Base-by-base conservation (phyloP, 1,140 invertebrate species). In the Trichomalopsis sarcophagae region DNA sequence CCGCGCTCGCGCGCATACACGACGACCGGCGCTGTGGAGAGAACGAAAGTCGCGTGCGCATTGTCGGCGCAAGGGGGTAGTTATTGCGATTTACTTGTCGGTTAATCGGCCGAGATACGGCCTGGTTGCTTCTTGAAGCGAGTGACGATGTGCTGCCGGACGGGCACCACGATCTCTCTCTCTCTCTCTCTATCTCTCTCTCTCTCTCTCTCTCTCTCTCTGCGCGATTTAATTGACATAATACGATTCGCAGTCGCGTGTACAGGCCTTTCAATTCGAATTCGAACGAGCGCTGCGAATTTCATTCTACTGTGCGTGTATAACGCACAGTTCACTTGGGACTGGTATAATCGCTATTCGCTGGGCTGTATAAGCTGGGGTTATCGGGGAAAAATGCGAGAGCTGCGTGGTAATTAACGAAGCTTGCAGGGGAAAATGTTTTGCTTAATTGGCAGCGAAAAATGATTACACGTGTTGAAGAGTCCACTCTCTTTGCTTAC, bases 11-110 rank as follows among this genome's bases (percentile, higher is more conserved):
- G 21, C 27, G 30, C 30, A 69, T 36, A 30, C 17, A 74, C 40
- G 11, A 30, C 36, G 33, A n/a, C 55, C 17, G 7, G 23, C n/a
- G 36, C 9, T 36, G 27, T 27, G 27, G 27, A 75, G n/a, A 40
- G 66, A 74, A 79, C 84, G 74, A 86, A 82, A 86, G 84, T 86
- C 84, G 80, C 84, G 84, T 86, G 84, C 62, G 14, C 84, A 75
- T 85, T 85, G 84, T 85, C 71, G 69, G 40, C 33, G 40, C 33
- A 10, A 73, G 69, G 44, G 81, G 81, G 69, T 82, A 40, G 81
- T 75, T 55, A 82, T 82, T 82, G 71, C 81, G 23, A 82, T 82
- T 83, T 83, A 62, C 73, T 76, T 68, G 81, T 78, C 62, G 74
- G 50, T 66, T 84, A 74, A 82, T 82, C 81, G 81, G 44, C 47